These are phyloP conservation scores for Dascyllus trimaculatus DNA, from an alignment of 2,113 vertebrate species.

Conservation along the genomic window DNA sequence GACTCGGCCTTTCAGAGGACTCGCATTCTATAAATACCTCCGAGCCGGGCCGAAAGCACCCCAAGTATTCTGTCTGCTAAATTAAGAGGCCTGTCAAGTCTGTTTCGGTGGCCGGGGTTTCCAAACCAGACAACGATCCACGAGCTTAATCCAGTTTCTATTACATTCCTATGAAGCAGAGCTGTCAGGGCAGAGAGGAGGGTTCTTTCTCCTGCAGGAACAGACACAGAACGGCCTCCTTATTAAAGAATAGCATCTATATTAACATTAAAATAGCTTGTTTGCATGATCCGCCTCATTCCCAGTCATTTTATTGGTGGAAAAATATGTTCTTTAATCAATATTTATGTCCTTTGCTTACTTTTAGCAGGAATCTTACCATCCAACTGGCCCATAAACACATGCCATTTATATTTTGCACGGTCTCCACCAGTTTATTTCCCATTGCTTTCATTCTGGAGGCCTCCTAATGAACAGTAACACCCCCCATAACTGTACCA, in stretches of 20 bases:
- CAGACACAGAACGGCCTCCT: background rate
- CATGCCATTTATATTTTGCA: background rate
- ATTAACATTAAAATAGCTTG: background rate
- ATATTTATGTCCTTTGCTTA: too few relatives aligned
- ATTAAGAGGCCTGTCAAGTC: conserved; percentile 14
- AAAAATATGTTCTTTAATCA: too few relatives aligned
- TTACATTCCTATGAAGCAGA: conserved; percentile 26
- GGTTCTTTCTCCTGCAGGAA: background rate
- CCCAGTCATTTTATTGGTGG: too few relatives aligned
- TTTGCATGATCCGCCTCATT: too few relatives aligned
- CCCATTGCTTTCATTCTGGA: background rate
- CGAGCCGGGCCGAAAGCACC: conserved; percentile 2
- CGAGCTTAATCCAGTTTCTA: conserved; percentile 37
- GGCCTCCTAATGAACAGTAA: background rate
- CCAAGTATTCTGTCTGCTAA: conserved; percentile 18
- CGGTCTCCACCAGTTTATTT: background rate
- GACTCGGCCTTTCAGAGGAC: conserved; percentile 18
- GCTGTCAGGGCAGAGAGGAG: background rate
- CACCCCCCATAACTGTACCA: conserved; percentile 5
- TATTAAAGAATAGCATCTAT: background rate
- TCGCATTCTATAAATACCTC: conserved; percentile 45
- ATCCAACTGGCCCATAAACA: background rate
- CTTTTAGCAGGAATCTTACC: background rate
- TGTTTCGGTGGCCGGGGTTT: conserved; percentile 1
- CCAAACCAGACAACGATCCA: conserved; percentile 17